Base-by-base conservation (phyloP, 2,113 vertebrate species). In the Xiphophorus maculatus region DNA sequence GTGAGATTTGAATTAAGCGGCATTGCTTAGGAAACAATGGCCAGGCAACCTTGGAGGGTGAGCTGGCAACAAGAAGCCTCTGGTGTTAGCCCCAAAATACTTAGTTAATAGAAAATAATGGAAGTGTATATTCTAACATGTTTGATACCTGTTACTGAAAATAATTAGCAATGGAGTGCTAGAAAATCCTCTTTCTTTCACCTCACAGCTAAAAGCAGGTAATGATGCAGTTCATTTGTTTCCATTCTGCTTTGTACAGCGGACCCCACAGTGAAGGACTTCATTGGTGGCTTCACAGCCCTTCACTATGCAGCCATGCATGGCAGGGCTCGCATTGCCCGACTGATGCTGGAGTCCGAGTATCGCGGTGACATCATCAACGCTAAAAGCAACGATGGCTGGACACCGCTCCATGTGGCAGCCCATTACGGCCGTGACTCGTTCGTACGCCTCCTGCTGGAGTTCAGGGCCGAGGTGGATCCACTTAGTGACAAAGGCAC, bases 231-330 rank as follows among this genome's bases (percentile, higher is more conserved):
- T 10, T n/a, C 22, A 58, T 14, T 25, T 35, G 12, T 15, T 65
- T 54, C 33, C 28, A 1, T 54, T 81, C 63, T 72, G n/a, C 28
- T 64, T 25, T 74, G 22, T 35, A 5, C 89, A 99, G 98, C 97
- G 19, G 97, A 99, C 85, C 97, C 98, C 71, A 98, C 97, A 4
- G 98, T 99, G 42, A 99, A 98, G 93, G 98, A 99, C 90, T 95
- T 99, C 78, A 99, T 99, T 13, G 97, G 98, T 7, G 98, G 98
- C 89, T 99, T 99, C 94, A 99, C 98, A 0, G 97, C 98, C 0
- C 96, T 99, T 69, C 98, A 99, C 80, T 99, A 99, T 2, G 98
- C 98, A 4, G 98, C 98, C 83, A 99, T 99, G 98, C 97, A 99
- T 0, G 98, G 98, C 88, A 94, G 98, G 77, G 97, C 97, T 1